These are phyloP conservation scores for Opisthocomus hoazin DNA, from an alignment of 2,113 vertebrate genomes.

Conservation along the genomic window DNA sequence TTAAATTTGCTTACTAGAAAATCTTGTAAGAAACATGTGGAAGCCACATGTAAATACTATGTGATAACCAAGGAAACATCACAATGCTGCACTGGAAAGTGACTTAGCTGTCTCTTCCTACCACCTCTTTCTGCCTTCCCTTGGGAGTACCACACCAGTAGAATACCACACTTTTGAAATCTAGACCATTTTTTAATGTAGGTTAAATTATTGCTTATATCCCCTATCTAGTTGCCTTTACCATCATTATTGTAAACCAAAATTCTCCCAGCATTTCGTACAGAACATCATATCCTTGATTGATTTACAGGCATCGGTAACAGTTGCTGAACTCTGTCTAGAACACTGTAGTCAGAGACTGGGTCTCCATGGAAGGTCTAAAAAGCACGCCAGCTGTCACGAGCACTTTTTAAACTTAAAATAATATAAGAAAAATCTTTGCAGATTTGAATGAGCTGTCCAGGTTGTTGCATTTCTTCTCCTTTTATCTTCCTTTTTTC, in stretches of 20 bases:
- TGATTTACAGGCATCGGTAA: not conserved
- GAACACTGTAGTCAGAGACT: not conserved
- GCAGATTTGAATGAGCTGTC: not conserved
- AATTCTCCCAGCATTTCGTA: not conserved
- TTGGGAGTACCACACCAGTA: not conserved
- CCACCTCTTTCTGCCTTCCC: not conserved
- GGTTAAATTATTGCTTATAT: not conserved
- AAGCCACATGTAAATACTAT: not conserved
- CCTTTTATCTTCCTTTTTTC: not conserved
- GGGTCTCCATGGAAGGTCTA: not conserved
- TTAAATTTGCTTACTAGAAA: not conserved
- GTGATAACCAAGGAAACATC: not conserved
- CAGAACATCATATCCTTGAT: not conserved
- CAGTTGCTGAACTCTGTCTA: not conserved
- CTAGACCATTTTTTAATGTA: not conserved
- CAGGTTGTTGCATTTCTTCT: not conserved
- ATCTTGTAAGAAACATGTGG: not conserved
- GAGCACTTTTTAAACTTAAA: not conserved
- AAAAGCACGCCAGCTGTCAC: not conserved
- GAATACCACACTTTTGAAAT: not conserved
- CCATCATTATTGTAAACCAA: not conserved
- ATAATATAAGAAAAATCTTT: not conserved
- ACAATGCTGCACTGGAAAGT: not conserved
- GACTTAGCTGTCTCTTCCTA: not conserved
- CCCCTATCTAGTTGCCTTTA: not conserved